A percentile compares a stretch with the other conserved stretches of the same genome.
Evolutionary conservation across 2,797 vertebrate genomes (phyloP).

Genomic region (Strix occidentalis): DNA sequence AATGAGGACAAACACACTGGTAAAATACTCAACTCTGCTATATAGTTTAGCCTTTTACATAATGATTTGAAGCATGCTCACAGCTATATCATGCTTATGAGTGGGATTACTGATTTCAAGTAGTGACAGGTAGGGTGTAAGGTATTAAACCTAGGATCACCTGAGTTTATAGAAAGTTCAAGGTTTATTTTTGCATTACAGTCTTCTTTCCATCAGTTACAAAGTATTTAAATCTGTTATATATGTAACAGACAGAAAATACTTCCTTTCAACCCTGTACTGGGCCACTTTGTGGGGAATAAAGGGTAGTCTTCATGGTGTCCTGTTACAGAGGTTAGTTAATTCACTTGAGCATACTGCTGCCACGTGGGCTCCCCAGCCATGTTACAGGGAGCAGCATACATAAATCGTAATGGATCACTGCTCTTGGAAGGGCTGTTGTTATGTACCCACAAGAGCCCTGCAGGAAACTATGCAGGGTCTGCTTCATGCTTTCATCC

Average conservation of each 20-base stretch:
- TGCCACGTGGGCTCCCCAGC: background rate
- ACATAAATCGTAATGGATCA: background rate
- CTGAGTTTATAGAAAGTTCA: background rate
- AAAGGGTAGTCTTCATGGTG: background rate
- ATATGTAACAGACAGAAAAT: background rate
- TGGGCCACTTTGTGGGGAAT: background rate
- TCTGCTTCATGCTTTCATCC: background rate
- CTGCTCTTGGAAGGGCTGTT: background rate
- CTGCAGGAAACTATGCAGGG: background rate
- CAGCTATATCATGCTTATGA: background rate
- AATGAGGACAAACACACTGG: background rate
- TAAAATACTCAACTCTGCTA: background rate
- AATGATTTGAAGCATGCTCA: background rate
- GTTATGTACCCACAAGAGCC: background rate
- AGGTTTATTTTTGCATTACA: background rate
- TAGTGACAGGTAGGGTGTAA: background rate
- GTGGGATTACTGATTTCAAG: background rate
- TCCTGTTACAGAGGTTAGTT: background rate
- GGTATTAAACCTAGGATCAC: background rate
- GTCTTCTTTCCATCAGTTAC: background rate
- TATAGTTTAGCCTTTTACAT: background rate
- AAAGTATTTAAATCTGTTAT: background rate
- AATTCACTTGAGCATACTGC: background rate
- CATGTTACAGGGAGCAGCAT: rapidly evolving
- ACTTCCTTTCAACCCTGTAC: background rate